Conservation (phyloP, 1,140 invertebrate species). For the Zaprionus africanus region DNA sequence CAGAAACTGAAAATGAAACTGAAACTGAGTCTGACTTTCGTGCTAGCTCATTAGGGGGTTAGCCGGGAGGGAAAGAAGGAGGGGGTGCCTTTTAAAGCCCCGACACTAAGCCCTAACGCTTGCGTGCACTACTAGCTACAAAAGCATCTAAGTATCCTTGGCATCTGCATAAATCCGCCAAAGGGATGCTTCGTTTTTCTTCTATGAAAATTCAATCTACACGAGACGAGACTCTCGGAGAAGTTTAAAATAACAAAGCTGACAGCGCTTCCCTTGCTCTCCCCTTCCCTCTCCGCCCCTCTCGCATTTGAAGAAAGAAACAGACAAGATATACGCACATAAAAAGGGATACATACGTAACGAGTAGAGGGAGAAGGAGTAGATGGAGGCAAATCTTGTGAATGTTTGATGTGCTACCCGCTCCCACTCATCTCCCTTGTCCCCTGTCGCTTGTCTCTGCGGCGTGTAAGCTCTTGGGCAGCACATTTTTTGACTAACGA, state of each 20-base stretch:
- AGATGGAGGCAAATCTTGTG: slow-evolving; percentile 36
- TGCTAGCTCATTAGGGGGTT: slow-evolving; percentile 56
- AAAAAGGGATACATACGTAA: slow-evolving; percentile 56
- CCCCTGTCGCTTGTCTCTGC: slow-evolving; percentile 14
- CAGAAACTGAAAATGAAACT: neutral
- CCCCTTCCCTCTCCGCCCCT: neutral
- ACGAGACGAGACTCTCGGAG: slow-evolving; percentile 15
- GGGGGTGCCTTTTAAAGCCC: slow-evolving; percentile 21
- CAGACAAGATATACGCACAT: slow-evolving; percentile 17
- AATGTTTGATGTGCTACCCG: slow-evolving; percentile 64
- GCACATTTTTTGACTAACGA: slow-evolving; percentile 77
- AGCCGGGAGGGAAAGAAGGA: neutral
- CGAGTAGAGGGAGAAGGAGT: neutral
- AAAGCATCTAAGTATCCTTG: slow-evolving; percentile 36
- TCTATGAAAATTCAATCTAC: slow-evolving; percentile 33
- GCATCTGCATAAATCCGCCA: slow-evolving; percentile 29
- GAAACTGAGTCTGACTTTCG: slow-evolving; percentile 34
- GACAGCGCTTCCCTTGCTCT: neutral
- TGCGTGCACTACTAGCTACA: slow-evolving; percentile 20
- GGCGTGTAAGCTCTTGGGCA: slow-evolving; percentile 73
- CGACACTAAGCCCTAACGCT: slow-evolving; percentile 18
- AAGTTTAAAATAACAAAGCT: slow-evolving; percentile 57
- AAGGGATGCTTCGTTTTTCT: slow-evolving; percentile 17
- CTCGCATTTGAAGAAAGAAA: slow-evolving; percentile 2
- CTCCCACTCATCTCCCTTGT: neutral